Base-by-base conservation (phyloP, 1,140 invertebrate species). In the Drosophila eugracilis region DNA sequence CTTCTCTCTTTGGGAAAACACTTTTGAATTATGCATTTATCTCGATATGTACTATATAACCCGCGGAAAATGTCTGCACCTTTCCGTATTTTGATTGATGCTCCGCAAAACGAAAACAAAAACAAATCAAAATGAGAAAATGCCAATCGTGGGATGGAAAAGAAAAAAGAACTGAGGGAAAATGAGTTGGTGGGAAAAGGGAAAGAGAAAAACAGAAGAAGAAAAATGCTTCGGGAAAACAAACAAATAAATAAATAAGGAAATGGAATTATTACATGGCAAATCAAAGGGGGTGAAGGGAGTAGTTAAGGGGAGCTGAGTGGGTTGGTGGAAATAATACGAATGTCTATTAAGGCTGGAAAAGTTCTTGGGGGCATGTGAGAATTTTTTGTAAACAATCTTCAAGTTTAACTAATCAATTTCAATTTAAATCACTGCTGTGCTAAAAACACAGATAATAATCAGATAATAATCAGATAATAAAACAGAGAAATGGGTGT, bases 211-310 rank as follows among this genome's bases (percentile, higher is more conserved):
- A 14, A 4, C 12, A 5, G 2, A 14, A 17, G 7, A 17, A 24
- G 41, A 41, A 41, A 62, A 62, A 71, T 60, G 53, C 26, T 24
- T 7, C 3, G 44, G 47, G 22, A 63, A 73, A 55, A 65, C 50
- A 74, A 74, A 50, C 36, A 74, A 55, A 65, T 74, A 71, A 71
- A 80, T 72, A 83, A 83, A 45, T 69, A 59, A 47, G 39, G 36
- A 67, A 74, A 75, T 36, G 76, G 28, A 74, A 74, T 84, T 63
- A 81, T 73, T 74, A 63, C 49, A 69, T 59, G 49, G 39, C 50
- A 50, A 50, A 48, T 62, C 19, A 41, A 26, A 39, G n/a, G n/a
- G 59, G 5, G 12, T n/a, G n/a, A n/a, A n/a, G n/a, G n/a, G n/a
- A n/a, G n/a, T n/a, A n/a, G n/a, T n/a, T n/a, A n/a, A n/a, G n/a